Percentiles rank a stretch among this genome's conserved stretches.
Conservation (phyloP, 2,113 vertebrate genomes). For the Morone saxatilis region DNA sequence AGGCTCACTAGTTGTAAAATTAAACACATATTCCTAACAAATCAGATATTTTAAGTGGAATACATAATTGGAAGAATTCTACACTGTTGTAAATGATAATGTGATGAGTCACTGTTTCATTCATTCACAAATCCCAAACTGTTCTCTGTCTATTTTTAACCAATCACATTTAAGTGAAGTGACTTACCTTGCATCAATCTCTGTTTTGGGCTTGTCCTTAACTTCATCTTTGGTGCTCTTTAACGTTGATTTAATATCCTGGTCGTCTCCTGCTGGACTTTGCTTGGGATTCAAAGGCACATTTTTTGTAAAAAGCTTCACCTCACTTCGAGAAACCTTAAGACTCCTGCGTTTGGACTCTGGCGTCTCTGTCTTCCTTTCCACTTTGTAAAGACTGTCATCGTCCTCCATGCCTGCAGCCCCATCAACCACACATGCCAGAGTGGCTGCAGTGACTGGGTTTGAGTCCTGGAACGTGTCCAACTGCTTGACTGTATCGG, state of each 20-base stretch:
- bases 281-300: slow-evolving; percentile 60
- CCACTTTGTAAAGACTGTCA: slow-evolving; percentile 63
- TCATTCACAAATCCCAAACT: slow-evolving; percentile 5
- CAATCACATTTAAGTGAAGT: neutral
- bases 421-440: slow-evolving; percentile 12
- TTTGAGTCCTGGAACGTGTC: slow-evolving; percentile 42
- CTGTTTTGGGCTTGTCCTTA: slow-evolving; percentile 34
- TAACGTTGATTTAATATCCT: neutral
- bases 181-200: slow-evolving; percentile 65
- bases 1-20: neutral
- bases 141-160: neutral
- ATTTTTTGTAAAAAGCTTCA: slow-evolving; percentile 77
- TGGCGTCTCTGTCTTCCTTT: slow-evolving; percentile 79
- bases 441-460: slow-evolving; percentile 16
- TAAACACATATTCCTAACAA: slow-evolving; percentile 14
- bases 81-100: neutral
- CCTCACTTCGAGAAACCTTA: slow-evolving; percentile 78
- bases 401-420: slow-evolving; percentile 65
- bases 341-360: slow-evolving; percentile 83
- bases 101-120: neutral
- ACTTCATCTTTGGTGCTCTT: slow-evolving; percentile 32
- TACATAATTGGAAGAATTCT: neutral
- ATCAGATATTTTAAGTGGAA: neutral
- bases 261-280: neutral
- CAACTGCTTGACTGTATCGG: slow-evolving; percentile 12